Evolutionary conservation across 2,113 vertebrate genomes (phyloP).

Genomic region (Phalacrocorax pelagicus): DNA sequence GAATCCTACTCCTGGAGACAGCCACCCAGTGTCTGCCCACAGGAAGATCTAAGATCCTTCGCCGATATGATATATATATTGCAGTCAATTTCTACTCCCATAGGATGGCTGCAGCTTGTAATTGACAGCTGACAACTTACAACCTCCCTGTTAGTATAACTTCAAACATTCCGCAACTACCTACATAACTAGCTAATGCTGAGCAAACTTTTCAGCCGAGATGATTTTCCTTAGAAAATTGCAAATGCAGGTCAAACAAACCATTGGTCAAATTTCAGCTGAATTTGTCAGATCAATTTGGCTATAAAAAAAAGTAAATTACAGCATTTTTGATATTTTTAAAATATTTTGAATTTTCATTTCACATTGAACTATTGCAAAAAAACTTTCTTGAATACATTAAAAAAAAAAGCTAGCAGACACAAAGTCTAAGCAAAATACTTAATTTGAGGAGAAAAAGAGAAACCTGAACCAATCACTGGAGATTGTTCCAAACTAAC

Average conservation of each 20-base stretch:
- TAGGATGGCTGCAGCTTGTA: neutral
- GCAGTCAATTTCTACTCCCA: neutral
- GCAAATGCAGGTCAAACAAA: neutral
- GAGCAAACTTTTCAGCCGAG: neutral
- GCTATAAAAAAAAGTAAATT: neutral
- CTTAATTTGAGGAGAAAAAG: neutral
- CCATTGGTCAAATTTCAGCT: neutral
- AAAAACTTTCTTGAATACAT: neutral
- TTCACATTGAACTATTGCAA: neutral
- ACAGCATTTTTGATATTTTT: neutral
- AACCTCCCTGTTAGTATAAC: neutral
- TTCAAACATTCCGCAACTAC: neutral
- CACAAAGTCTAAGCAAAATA: neutral
- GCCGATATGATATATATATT: neutral
- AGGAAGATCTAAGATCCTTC: neutral
- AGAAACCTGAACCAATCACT: neutral
- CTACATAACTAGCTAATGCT: neutral
- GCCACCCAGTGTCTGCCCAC: neutral
- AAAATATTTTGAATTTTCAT: neutral
- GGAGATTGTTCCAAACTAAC: neutral
- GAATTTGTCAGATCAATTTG: neutral
- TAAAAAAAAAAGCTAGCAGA: neutral
- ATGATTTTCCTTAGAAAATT: neutral
- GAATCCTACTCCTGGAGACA: slow-evolving; percentile 4
- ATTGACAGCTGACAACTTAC: neutral